Conservation (phyloP, 37 sponge, comb jelly and placozoan genomes). For the Ephydatia muelleri region DNA sequence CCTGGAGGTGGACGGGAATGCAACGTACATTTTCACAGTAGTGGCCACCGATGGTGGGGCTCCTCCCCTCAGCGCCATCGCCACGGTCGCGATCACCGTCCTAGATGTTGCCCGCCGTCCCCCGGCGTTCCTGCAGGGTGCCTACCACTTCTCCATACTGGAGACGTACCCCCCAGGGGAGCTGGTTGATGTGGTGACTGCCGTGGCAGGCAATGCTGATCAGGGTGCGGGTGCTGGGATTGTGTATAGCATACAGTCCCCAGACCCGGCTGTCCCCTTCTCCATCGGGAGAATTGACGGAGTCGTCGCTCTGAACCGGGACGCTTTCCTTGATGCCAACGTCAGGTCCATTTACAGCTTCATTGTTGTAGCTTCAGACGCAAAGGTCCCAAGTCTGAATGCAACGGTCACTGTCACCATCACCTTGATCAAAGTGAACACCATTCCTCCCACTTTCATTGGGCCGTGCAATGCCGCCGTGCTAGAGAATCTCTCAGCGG, state of each 20-base stretch:
- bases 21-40: neutral
- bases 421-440: conserved; percentile 60
- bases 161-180: neutral
- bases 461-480: conserved; percentile 16
- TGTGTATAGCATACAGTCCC: neutral
- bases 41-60: neutral
- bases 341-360: conserved; percentile 21
- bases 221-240: neutral
- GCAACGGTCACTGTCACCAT: conserved; percentile 24
- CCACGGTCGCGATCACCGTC: conserved; percentile 1
- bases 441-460: conserved; percentile 47
- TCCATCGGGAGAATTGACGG: neutral
- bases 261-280: neutral
- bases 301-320: conserved; percentile 20
- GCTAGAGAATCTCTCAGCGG: neutral
- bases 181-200: neutral
- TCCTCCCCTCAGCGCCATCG: neutral
- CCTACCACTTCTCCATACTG: neutral
- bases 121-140: neutral
- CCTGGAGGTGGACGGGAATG: conserved; percentile 1
- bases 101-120: conserved; percentile 8
- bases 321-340: conserved; percentile 54
- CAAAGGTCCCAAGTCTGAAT: conserved; percentile 7
- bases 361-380: conserved; percentile 38
- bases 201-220: conserved; percentile 2